Evolutionary conservation across 2,113 vertebrate species (phyloP), one percentile per base, ranked within the genome.

Genomic region (Rhodinocichla rosea): DNA sequence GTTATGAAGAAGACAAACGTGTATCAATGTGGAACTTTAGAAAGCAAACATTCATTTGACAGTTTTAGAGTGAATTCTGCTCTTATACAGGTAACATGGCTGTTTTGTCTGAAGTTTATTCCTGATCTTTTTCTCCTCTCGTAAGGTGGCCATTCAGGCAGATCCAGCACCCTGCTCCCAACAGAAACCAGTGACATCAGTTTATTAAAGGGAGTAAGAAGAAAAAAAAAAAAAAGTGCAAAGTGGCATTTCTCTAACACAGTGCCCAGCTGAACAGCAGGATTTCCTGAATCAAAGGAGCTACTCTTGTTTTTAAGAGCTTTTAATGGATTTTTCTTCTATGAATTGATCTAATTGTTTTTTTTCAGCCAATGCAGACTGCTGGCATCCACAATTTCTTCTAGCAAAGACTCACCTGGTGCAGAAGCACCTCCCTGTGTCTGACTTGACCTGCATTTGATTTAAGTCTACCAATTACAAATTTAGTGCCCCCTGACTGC

Each of bases 151-250:
- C 10, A 22, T n/a, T 59, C 9, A 40, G 50, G 71, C 52, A 91
- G 17, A 60, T 9, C 19, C 65, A 68, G 69, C n/a, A 52, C 17
- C 23, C 33, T 2, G 1, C 9, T 74, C 60, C 50, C 56, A 81
- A 14, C 2, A 88, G 49, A 85, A 90, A 73, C 32, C 88, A 76
- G 17, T 30, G n/a, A 40, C 12, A 45, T 32, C 70, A 62, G n/a
- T 62, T 75, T 75, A 55, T 0, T 39, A 40, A 69, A 79, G 16
- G 18, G 21, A 35, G 6, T 14, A 79, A 39, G 18, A 83, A 86
- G 13, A 18, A 55, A 28, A 18, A 55, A 28, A 33, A 30, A 40
- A 20, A 15, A 0, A 24, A 13, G 1, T 6, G 8, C n/a, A 1
- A 42, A 82, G 37, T 21, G 13, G 12, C 33, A 71, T 83, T 78